Conservation (phyloP, 2,888 invertebrate genomes). For the Auanema sp. region DNA sequence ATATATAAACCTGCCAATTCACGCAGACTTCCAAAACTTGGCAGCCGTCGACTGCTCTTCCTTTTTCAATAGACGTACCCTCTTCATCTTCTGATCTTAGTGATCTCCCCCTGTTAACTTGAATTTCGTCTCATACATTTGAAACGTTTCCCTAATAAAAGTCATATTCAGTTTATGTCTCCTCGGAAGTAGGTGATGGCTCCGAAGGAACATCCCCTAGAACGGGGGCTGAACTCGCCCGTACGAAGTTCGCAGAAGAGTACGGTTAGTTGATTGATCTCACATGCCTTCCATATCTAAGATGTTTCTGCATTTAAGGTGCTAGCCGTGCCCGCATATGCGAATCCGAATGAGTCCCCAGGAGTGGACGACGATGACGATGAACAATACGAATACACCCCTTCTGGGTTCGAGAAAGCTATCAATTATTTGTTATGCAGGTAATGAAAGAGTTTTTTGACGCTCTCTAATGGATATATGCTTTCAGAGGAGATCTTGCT, state of each 20-base stretch:
- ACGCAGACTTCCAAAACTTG: too few species aligned
- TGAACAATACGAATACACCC: slow-evolving; percentile 37
- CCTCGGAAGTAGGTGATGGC: slow-evolving; percentile 11
- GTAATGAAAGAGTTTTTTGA: too few species aligned
- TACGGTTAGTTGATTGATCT: slow-evolving; percentile 10
- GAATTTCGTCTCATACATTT: too few species aligned
- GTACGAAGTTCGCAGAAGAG: slow-evolving; percentile 17
- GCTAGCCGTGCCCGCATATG: slow-evolving; percentile 17
- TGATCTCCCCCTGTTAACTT: too few species aligned
- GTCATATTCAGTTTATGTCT: slow-evolving; percentile 5
- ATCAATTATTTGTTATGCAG: slow-evolving; percentile 44
- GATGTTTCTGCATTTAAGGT: slow-evolving; percentile 8
- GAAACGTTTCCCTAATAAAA: too few species aligned
- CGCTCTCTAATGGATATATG: too few species aligned
- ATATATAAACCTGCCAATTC: too few species aligned
- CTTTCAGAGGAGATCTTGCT: slow-evolving; percentile 41
- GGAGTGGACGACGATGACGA: slow-evolving; percentile 30
- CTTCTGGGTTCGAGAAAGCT: slow-evolving; percentile 39
- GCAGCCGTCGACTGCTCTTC: too few species aligned
- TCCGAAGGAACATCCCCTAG: slow-evolving; percentile 17
- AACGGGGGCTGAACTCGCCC: slow-evolving; percentile 11
- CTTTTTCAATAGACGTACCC: too few species aligned
- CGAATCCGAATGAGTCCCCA: slow-evolving; percentile 6
- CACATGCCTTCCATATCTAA: not conserved
- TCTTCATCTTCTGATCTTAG: too few species aligned